phyloP scores from a whole-genome alignment of 2,888 invertebrate species.

The Diarsia brunnea region DNA sequence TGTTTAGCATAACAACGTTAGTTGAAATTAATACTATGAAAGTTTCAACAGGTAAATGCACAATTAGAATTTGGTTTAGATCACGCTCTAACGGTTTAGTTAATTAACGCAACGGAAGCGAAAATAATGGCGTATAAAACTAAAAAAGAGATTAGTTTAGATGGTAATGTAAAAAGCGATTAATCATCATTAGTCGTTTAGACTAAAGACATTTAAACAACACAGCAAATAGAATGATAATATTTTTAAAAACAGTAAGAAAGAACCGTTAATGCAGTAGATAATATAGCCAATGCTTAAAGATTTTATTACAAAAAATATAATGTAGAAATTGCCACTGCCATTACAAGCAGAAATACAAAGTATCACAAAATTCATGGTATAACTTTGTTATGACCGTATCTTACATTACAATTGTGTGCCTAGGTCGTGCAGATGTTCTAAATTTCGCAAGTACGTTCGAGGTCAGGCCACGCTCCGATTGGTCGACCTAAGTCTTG shows the following conservation, averaged over 20 bases:
- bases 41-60: constrained; percentile 45
- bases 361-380: constrained; percentile 24
- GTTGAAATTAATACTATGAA: constrained; percentile 64
- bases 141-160: constrained; percentile 41
- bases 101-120: constrained; percentile 59
- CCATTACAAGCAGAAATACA: background rate
- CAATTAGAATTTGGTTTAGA: constrained; percentile 49
- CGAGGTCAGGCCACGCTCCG: constrained; percentile 59
- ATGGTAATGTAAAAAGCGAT: constrained; percentile 43
- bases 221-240: constrained; percentile 4
- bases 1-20: constrained; percentile 63
- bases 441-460: constrained; percentile 51
- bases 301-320: background rate
- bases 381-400: constrained; percentile 21
- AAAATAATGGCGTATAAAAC: constrained; percentile 51
- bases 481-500: constrained; percentile 57
- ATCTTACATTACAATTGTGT: constrained; percentile 21
- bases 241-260: constrained; percentile 8
- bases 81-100: constrained; percentile 57
- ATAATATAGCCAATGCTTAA: background rate
- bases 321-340: background rate
- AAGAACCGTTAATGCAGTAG: background rate
- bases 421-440: constrained; percentile 41
- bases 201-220: constrained; percentile 25
- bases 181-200: constrained; percentile 45